Evolutionary conservation across 2,888 invertebrate genomes (phyloP), one percentile per base, ranked within the genome.

Genomic region (Salpingus planirostris): DNA sequence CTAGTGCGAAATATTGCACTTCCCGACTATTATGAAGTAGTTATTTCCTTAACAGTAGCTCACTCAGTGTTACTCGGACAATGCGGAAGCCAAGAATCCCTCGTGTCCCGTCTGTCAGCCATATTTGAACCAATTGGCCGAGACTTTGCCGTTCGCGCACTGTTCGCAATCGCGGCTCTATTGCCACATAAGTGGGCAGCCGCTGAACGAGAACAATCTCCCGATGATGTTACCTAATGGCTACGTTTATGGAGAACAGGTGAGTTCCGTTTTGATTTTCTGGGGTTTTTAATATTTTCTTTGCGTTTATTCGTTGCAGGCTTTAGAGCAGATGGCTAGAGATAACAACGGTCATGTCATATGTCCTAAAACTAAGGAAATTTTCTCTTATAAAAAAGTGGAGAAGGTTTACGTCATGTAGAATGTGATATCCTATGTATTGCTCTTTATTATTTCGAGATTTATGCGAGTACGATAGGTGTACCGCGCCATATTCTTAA

Each of bases 191-290:
- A 87, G 89, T 38, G 89, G 91, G 14, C 74, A 84, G 51, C 85
- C 92, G 27, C 74, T 98, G 54, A 95, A 98, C 68, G 96, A 97
- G 62, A 87, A 97, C 66, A 96, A 97, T 70, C 91, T 90, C 50
- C 96, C 96, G 7, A 88, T 97, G 84, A 92, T 95, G 81, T 74
- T 99, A 67, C 98, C 98, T 40, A 97, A 97, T 68, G 97, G 97
- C 33, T 87, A 91, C 67, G 93, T 98, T 36, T 97, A 93, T 59
- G 92, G 92, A 6, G 88, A 91, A 67, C 78, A 86, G 75, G 87
- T 86, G 52, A 63, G 50, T 23, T 23, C 22, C n/a, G 21, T n/a
- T n/a, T n/a, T n/a, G n/a, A n/a, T n/a, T n/a, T n/a, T n/a, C n/a
- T n/a, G n/a, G n/a, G 11, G 18, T 18, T 6, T 8, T 18, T 18